Percentiles rank a stretch among this genome's conserved stretches.
Evolutionary conservation across 2,797 vertebrate genomes (phyloP).

Genomic region (Sarcoramphus papa): DNA sequence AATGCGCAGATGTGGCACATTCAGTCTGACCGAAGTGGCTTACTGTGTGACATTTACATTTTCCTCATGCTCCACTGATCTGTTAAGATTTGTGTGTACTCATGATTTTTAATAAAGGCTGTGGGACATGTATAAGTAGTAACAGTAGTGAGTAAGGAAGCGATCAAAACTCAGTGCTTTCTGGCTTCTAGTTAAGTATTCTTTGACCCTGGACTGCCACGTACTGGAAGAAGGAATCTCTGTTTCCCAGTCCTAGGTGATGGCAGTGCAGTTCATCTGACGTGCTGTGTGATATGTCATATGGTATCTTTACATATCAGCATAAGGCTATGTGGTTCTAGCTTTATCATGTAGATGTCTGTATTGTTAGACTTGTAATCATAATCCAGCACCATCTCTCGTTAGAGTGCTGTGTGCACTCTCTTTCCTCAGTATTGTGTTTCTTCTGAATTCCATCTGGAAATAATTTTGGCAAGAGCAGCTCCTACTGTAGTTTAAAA

Average conservation of each 20-base stretch:
- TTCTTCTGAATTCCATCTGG: neutral
- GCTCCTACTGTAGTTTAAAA: neutral
- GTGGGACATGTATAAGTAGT: neutral
- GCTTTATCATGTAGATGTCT: neutral
- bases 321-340: neutral
- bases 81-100: neutral
- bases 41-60: neutral
- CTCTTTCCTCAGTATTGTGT: neutral
- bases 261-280: neutral
- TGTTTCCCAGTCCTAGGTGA: neutral
- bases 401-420: fast-evolving
- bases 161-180: neutral
- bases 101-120: neutral
- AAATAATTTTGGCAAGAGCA: neutral
- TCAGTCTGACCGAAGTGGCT: neutral
- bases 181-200: neutral
- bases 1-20: neutral
- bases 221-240: neutral
- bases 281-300: neutral
- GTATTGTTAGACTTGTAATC: neutral
- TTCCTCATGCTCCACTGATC: neutral
- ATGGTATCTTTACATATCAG: neutral
- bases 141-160: neutral
- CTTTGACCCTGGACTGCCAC: neutral
- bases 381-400: neutral